phyloP scores from a whole-genome alignment of 2,113 vertebrate genomes.

The Ciconia stormi region DNA sequence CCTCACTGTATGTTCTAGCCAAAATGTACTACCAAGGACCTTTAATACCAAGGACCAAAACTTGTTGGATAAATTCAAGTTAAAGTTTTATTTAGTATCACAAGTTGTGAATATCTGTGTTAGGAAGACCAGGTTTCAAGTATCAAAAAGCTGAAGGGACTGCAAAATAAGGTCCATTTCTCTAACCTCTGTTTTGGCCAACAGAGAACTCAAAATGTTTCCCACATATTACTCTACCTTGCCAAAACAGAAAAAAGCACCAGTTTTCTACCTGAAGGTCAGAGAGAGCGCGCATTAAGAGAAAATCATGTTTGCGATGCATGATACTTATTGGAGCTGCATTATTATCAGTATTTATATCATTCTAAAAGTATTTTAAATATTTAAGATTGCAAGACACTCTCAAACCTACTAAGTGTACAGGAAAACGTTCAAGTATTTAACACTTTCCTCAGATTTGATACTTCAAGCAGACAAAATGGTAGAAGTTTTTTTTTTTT shows the following conservation, averaged over 20 bases:
- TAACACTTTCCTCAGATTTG: not conserved
- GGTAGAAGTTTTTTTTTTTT: not conserved
- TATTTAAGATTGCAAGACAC: not conserved
- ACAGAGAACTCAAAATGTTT: not conserved
- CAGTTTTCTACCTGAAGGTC: not conserved
- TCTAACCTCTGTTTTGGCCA: not conserved
- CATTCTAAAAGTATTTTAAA: not conserved
- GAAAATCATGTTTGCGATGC: not conserved
- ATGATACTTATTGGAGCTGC: not conserved
- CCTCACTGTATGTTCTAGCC: not conserved
- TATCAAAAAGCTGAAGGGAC: not conserved
- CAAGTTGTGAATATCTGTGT: not conserved
- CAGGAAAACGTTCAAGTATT: not conserved
- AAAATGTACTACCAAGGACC: not conserved
- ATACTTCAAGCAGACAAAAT: not conserved
- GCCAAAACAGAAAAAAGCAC: not conserved
- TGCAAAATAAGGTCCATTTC: not conserved
- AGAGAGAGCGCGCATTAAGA: not conserved
- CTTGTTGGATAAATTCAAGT: not conserved
- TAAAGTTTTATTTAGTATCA: not conserved
- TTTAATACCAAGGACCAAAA: not conserved
- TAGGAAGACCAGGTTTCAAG: not conserved
- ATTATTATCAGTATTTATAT: not conserved
- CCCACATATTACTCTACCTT: not conserved
- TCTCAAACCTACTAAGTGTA: not conserved